Conservation (phyloP, 2,888 invertebrate species). For the Cataglyphis cursor region DNA sequence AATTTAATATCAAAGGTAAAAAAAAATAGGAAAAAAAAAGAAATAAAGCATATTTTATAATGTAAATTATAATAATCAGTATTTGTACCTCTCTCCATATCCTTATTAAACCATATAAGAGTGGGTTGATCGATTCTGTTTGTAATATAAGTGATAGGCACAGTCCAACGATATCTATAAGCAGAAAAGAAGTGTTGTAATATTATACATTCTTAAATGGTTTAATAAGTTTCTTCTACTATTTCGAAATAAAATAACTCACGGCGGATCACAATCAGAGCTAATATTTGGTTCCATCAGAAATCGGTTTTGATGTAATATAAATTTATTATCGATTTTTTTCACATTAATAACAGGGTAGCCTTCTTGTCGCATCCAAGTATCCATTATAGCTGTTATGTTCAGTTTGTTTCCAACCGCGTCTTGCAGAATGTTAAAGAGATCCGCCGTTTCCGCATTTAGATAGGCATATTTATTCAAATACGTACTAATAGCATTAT, state of each 20-base stretch:
- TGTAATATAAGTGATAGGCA: slow-evolving; percentile 93
- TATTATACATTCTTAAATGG: slow-evolving; percentile 10
- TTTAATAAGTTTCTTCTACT: not conserved
- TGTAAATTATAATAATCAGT: slow-evolving; percentile 15
- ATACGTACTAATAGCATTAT: slow-evolving; percentile 91
- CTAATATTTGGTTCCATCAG: slow-evolving; percentile 89
- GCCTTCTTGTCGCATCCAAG: slow-evolving; percentile 97
- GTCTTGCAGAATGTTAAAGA: slow-evolving; percentile 90
- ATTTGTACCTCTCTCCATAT: slow-evolving; percentile 79
- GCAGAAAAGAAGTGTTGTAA: not conserved
- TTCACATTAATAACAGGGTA: slow-evolving; percentile 92
- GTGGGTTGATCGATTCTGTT: slow-evolving; percentile 85
- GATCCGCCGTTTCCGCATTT: slow-evolving; percentile 94
- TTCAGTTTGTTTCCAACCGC: slow-evolving; percentile 88
- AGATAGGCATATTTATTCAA: slow-evolving; percentile 90
- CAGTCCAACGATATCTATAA: slow-evolving; percentile 93
- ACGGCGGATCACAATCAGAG: slow-evolving; percentile 74
- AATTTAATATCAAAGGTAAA: not conserved
- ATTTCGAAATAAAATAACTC: slow-evolving; percentile 31
- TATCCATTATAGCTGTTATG: slow-evolving; percentile 92
- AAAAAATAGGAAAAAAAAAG: not conserved
- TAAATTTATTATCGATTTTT: slow-evolving; percentile 87
- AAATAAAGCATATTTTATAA: not conserved
- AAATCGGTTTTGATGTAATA: slow-evolving; percentile 92
- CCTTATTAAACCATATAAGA: slow-evolving; percentile 84